These are phyloP conservation scores for Drosophila suzukii DNA, from an alignment of 1,140 invertebrate genomes.

Conservation along the genomic window DNA sequence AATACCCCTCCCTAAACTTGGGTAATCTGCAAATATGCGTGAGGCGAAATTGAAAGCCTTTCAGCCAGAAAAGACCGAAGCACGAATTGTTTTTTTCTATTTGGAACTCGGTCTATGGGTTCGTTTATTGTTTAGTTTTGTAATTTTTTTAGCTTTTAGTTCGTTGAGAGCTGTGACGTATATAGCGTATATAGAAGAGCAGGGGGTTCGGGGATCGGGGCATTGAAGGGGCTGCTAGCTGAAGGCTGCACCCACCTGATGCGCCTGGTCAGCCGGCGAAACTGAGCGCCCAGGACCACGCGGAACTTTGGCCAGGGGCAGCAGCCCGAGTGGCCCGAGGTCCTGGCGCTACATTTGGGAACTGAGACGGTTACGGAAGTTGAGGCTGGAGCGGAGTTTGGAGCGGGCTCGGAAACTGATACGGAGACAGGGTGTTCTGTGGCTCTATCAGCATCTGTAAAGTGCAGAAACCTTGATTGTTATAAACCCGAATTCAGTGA, in stretches of 20 bases:
- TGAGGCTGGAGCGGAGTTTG: slow-evolving; percentile 19
- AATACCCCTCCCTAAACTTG: slow-evolving; percentile 83
- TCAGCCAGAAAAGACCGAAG: slow-evolving; percentile 19
- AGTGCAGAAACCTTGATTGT: slow-evolving; percentile 43
- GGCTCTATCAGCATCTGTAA: slow-evolving; percentile 46
- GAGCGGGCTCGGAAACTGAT: slow-evolving; percentile 23
- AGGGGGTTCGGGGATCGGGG: slow-evolving; percentile 6
- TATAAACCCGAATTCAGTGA: slow-evolving; percentile 5
- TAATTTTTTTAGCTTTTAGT: background rate
- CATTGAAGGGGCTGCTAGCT: slow-evolving; percentile 17
- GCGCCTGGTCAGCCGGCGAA: slow-evolving; percentile 63
- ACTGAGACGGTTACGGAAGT: slow-evolving; percentile 25
- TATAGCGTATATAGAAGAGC: slow-evolving; percentile 11
- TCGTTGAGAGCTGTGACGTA: slow-evolving; percentile 7
- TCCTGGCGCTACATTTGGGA: slow-evolving; percentile 27
- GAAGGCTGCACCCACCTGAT: slow-evolving; percentile 71
- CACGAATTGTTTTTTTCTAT: slow-evolving; percentile 3
- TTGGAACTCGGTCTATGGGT: slow-evolving; percentile 22
- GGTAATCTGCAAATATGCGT: slow-evolving; percentile 84
- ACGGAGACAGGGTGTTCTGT: slow-evolving; percentile 26
- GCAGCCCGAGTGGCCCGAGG: slow-evolving; percentile 15
- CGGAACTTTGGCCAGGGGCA: slow-evolving; percentile 53
- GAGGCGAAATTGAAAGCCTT: slow-evolving; percentile 57
- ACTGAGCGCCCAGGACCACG: slow-evolving; percentile 41
- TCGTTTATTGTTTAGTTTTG: slow-evolving; percentile 1